These are phyloP conservation scores for Atrina japonica DNA, from an alignment of 2,888 invertebrate genomes.

Conservation along the genomic window DNA sequence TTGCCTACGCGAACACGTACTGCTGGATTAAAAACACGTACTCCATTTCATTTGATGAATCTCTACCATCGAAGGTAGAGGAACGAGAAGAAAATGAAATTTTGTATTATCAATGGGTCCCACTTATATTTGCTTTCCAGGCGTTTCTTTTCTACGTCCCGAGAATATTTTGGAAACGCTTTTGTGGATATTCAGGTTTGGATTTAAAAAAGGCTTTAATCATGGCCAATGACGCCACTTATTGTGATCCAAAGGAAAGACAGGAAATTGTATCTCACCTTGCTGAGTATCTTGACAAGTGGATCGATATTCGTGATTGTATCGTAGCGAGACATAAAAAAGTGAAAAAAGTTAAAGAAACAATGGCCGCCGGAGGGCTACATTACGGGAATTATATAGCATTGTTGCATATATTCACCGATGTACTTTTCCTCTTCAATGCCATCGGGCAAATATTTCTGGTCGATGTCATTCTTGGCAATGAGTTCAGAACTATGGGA, in stretches of 20 bases:
- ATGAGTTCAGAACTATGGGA: constrained; percentile 69
- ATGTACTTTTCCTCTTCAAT: constrained; percentile 72
- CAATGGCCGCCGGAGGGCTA: constrained; percentile 12
- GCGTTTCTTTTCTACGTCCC: constrained; percentile 72
- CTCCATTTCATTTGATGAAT: constrained; percentile 65
- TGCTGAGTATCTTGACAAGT: constrained; percentile 66
- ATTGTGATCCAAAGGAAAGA: constrained; percentile 58
- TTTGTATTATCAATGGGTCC: constrained; percentile 75
- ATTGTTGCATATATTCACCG: constrained; percentile 71
- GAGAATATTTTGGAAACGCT: constrained; percentile 67
- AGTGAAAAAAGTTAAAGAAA: constrained; percentile 65
- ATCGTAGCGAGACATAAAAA: constrained; percentile 51
- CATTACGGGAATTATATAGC: constrained; percentile 70
- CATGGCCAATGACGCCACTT: constrained; percentile 66
- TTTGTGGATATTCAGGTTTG: constrained; percentile 62
- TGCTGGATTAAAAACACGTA: constrained; percentile 76
- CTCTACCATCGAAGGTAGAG: constrained; percentile 58
- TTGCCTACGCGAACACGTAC: constrained; percentile 61
- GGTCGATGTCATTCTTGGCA: constrained; percentile 72
- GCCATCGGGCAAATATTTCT: constrained; percentile 76
- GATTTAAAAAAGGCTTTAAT: constrained; percentile 70
- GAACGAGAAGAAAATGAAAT: constrained; percentile 61
- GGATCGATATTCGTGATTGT: constrained; percentile 54
- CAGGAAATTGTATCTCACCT: constrained; percentile 63
- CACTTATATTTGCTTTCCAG: constrained; percentile 70